Evolutionary conservation across 2,113 vertebrate species (phyloP), one percentile per base, ranked within the genome.

Genomic region (Leiothrix lutea): DNA sequence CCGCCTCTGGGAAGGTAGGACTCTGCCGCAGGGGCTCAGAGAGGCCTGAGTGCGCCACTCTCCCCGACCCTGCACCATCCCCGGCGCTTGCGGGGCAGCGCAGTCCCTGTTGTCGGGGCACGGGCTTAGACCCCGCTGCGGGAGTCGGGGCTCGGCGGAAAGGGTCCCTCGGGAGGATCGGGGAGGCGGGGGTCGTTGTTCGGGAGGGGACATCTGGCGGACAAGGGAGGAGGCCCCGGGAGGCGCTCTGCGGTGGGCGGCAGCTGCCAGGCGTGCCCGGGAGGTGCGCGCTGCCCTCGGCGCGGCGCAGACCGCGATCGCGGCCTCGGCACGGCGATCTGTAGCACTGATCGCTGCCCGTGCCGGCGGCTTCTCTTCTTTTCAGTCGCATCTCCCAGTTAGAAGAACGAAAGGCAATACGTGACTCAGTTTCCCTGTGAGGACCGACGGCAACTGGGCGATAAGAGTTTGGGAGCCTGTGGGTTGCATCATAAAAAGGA

Each of bases 1-100:
- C 83, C 92, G 86, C 92, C 90, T 86, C 35, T 54, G 83, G 92
- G 95, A 96, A 96, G 95, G 95, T 95, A 95, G 95, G 95, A 93
- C 61, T 45, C 19, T 38, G 51, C 70, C 83, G 65, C 23, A 70
- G 80, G 19, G 74, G 56, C 36, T 66, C 36, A 13, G 71, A 16
- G 66, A 57, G 66, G 45, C 64, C 65, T 24, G 12, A 56, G 69
- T 18, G 40, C 42, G 11, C 28, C 48, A 35, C 14, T 61, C 13
- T 42, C 26, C 75, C 21, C 36, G 21, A 42, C 23, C 22, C 21
- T 20, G 53, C 67, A 15, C 13, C 61, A 6, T 21, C 29, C 42
- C 50, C 50, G 29, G 57, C 33, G 42, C 79, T 51, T 24, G 77
- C 5, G 44, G 44, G 64, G 40, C 28, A 15, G 31, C 25, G 80